These are phyloP conservation scores for Drosophila cardini DNA, from an alignment of 1,140 invertebrate species.

Conservation along the genomic window DNA sequence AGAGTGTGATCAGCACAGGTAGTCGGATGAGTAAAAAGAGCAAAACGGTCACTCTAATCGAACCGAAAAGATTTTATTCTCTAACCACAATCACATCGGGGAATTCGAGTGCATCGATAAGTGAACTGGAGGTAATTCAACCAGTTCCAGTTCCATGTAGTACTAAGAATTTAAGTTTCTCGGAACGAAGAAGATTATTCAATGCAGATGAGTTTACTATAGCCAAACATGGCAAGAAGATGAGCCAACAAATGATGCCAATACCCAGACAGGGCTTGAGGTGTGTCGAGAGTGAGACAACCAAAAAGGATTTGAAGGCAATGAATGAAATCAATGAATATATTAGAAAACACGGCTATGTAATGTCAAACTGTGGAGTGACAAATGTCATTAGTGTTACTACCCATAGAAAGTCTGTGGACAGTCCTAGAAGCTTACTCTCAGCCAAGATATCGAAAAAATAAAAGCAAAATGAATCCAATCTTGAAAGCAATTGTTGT, in stretches of 20 bases:
- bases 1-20: not conserved
- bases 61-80: not conserved
- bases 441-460: not conserved
- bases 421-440: no score
- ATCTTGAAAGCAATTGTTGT: no score
- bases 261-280: no score
- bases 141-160: not conserved
- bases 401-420: not conserved
- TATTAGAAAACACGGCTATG: constrained; percentile 39
- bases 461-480: not conserved
- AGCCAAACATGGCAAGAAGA: constrained; percentile 39
- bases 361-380: constrained; percentile 10
- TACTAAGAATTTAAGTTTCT: constrained; percentile 13
- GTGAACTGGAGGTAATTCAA: not conserved
- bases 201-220: constrained; percentile 58
- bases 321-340: constrained; percentile 34
- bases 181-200: constrained; percentile 38
- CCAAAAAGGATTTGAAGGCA: constrained; percentile 15
- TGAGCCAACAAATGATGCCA: constrained; percentile 47
- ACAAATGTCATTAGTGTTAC: constrained; percentile 8
- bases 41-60: not conserved
- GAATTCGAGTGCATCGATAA: not conserved
- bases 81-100: not conserved
- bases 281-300: no score
- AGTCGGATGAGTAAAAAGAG: not conserved